Evolutionary conservation across 1,140 invertebrate genomes (phyloP), one percentile per base, ranked within the genome.

Genomic region (Adoxophyes honmai): DNA sequence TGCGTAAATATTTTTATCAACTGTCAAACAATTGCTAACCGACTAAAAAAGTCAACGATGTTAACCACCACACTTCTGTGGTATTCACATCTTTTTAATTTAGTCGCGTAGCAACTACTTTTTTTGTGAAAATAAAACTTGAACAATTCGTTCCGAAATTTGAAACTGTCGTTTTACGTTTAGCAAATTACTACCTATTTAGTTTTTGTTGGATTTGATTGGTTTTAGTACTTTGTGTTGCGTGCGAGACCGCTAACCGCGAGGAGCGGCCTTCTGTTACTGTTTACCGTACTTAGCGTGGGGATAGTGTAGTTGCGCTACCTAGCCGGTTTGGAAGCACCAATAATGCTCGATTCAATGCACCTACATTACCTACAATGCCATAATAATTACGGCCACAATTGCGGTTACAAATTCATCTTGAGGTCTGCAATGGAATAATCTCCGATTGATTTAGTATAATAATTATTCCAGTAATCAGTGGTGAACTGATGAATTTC

Each of bases 351-450:
- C 53, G 35, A 60, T 67, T 70, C 67, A 72, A 67, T 72, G 64
- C 60, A 73, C 67, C 21, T 28, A 28, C 21, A 28, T 28, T n/a
- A n/a, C n/a, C 59, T 72, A 83, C 79, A 86, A 83, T 83, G 79
- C 80, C 78, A 81, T 78, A 74, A 82, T 80, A 76, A 83, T 81
- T 86, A 81, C 55, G 64, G 56, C 60, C 68, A 76, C 75, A 84
- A 81, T 83, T 81, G 83, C 64, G 57, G 64, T 70, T 70, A 72
- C 68, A 78, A 75, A 84, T 77, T 70, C 59, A 52, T 76, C 74
- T 72, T 8, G 66, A 76, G 73, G 73, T 59, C 58, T 16, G 56
- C 16, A 37, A 21, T 38, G 16, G 36, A n/a, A 33, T 48, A 48
- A 44, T 44, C 39, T 48, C 21, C 21, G 18, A 48, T n/a, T 48